phyloP scores from a whole-genome alignment of 2,113 vertebrate species.

The Chionis minor region DNA sequence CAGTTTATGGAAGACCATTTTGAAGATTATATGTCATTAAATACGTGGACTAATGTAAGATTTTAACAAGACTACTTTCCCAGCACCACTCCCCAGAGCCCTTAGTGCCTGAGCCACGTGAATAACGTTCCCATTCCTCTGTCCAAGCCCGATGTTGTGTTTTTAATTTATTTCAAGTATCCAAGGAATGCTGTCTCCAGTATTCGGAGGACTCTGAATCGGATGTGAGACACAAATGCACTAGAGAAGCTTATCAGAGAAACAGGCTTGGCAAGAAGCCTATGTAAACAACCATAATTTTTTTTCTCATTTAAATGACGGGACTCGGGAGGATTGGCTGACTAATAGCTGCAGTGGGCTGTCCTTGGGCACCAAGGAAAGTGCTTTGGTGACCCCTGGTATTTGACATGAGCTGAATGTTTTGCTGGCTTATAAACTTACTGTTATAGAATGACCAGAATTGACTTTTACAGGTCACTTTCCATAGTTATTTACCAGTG shows the following conservation, averaged over 20 bases:
- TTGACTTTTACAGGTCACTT: neutral
- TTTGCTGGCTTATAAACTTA: constrained; percentile 6
- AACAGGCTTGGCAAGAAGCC: constrained; percentile 59
- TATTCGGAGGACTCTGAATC: constrained; percentile 76
- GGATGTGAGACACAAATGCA: constrained; percentile 74
- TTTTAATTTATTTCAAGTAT: constrained; percentile 86
- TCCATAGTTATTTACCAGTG: neutral
- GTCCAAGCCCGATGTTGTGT: constrained; percentile 81
- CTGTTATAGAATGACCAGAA: neutral
- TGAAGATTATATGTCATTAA: constrained; percentile 32
- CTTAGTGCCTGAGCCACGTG: constrained; percentile 34
- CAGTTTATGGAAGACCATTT: constrained; percentile 26
- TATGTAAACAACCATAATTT: constrained; percentile 60
- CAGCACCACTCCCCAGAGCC: constrained; percentile 34
- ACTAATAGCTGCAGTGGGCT: constrained; percentile 1
- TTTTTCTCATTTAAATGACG: constrained; percentile 20
- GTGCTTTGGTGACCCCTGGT: constrained; percentile 12
- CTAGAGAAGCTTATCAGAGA: constrained; percentile 77
- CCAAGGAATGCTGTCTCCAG: constrained; percentile 82
- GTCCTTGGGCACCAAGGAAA: constrained; percentile 29
- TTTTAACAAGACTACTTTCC: constrained; percentile 23
- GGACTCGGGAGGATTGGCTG: neutral
- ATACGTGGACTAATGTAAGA: neutral
- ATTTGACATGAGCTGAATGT: constrained; percentile 4
- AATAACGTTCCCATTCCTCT: constrained; percentile 58